Conservation (phyloP, 2,797 vertebrate genomes). For the Falco biarmicus region DNA sequence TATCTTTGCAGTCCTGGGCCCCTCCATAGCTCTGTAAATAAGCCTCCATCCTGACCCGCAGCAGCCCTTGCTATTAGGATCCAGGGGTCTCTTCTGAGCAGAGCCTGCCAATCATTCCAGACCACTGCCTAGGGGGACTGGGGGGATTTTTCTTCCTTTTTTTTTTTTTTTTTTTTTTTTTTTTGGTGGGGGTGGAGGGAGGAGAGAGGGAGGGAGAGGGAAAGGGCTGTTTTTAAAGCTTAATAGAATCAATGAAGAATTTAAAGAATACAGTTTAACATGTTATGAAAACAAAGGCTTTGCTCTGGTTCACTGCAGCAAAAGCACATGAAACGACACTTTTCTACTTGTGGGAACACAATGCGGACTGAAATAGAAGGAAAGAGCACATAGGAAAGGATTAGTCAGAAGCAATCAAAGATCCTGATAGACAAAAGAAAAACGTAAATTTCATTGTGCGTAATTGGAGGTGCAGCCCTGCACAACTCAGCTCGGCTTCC, state of each 20-base stretch:
- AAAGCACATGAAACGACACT: slow-evolving; percentile 8
- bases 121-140: neutral
- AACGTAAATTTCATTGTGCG: neutral
- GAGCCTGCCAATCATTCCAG: slow-evolving; percentile 39
- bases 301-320: slow-evolving; percentile 33
- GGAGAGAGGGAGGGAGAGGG: neutral
- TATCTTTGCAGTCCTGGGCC: neutral
- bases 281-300: slow-evolving; percentile 58
- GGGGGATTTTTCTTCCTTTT: neutral
- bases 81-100: neutral
- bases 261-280: slow-evolving; percentile 49
- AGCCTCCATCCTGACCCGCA: slow-evolving; percentile 8
- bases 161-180: neutral
- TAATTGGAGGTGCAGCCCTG: neutral
- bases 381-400: neutral
- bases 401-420: slow-evolving; percentile 14
- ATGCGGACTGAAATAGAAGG: neutral
- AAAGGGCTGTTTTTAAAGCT: slow-evolving; percentile 51
- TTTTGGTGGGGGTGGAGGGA: neutral
- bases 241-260: slow-evolving; percentile 60
- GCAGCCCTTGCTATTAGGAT: neutral
- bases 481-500: neutral
- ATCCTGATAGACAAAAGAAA: neutral
- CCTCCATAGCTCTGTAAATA: neutral
- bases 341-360: slow-evolving; percentile 13